phyloP scores from a whole-genome alignment of 2,888 invertebrate genomes.

The Stenolophus ochropezus region DNA sequence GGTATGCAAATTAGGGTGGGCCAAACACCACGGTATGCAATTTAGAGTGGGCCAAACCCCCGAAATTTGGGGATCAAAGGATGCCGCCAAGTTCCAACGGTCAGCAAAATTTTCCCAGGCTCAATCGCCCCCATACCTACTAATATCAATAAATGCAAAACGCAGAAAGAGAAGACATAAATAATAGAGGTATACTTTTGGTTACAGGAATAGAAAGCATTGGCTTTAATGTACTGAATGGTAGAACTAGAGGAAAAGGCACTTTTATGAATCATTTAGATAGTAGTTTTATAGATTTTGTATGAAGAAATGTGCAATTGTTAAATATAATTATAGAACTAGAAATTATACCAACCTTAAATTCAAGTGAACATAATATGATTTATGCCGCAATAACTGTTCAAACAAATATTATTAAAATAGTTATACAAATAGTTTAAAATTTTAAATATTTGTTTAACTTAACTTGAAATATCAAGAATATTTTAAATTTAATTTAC shows the following conservation, averaged over 20 bases:
- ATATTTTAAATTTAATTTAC: not conserved
- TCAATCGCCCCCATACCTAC: too few species aligned
- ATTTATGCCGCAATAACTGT: not conserved
- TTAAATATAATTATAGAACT: not conserved
- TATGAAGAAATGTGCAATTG: not conserved
- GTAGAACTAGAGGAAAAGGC: not conserved
- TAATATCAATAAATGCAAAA: not conserved
- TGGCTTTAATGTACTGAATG: not conserved
- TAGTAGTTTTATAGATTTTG: not conserved
- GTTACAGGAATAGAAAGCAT: not conserved
- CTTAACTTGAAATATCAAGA: not conserved
- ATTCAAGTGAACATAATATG: not conserved
- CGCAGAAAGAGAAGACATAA: not conserved
- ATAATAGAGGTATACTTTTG: not conserved
- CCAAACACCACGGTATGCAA: too few species aligned
- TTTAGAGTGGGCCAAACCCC: too few species aligned
- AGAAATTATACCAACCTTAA: not conserved
- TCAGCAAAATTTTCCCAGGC: too few species aligned
- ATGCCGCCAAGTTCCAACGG: too few species aligned
- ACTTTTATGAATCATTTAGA: not conserved
- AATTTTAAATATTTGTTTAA: not conserved
- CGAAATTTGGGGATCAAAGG: too few species aligned
- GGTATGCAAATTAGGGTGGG: too few species aligned
- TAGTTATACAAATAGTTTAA: not conserved
- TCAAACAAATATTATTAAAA: not conserved